Evolutionary conservation across 2,888 invertebrate genomes (phyloP).

Genomic region (Orthosia gothica): DNA sequence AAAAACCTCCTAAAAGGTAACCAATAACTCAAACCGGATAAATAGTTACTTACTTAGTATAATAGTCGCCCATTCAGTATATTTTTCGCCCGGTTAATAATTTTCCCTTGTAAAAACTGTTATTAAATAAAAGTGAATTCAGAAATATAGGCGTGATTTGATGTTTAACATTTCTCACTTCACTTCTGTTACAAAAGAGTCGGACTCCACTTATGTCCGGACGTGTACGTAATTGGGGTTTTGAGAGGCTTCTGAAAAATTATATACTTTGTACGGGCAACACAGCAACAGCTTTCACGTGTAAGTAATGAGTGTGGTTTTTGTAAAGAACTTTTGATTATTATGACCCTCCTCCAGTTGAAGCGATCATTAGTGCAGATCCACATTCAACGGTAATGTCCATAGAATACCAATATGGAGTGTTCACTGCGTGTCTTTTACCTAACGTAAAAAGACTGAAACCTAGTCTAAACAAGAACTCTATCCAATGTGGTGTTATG

Average conservation of each 20-base stretch:
- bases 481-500: no score
- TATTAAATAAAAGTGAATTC: constrained; percentile 1
- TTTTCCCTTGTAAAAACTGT: neutral
- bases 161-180: constrained; percentile 21
- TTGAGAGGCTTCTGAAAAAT: constrained; percentile 6
- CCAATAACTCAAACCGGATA: no score
- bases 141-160: neutral
- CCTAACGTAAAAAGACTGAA: no score
- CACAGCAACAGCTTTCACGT: constrained; percentile 11
- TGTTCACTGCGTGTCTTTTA: no score
- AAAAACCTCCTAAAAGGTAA: no score
- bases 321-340: constrained; percentile 4
- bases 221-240: constrained; percentile 33
- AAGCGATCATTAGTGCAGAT: constrained; percentile 12
- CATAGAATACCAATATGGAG: neutral
- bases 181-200: constrained; percentile 22
- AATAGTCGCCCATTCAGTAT: no score
- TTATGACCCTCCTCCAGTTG: constrained; percentile 1
- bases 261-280: constrained; percentile 5
- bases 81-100: no score
- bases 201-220: constrained; percentile 16
- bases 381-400: neutral
- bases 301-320: constrained; percentile 24
- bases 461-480: no score
- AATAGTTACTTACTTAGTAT: no score